These are phyloP conservation scores for Sacculina carcini DNA, from an alignment of 2,888 invertebrate species.

Conservation along the genomic window DNA sequence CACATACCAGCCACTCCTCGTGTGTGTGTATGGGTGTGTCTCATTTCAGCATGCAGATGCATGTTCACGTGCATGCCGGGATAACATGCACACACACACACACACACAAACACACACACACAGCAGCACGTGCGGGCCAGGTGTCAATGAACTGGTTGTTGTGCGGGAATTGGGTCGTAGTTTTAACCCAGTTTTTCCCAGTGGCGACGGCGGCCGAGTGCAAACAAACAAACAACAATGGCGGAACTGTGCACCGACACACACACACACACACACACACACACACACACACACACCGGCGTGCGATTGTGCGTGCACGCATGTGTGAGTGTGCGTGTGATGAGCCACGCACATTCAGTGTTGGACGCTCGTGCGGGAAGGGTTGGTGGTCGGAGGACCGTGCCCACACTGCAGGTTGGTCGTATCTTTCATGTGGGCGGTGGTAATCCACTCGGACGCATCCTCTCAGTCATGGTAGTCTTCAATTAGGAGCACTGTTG, in stretches of 20 bases:
- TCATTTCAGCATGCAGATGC: too few relatives aligned
- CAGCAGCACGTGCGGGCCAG: background rate
- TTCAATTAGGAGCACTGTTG: too few relatives aligned
- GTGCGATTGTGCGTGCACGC: conserved; percentile 1
- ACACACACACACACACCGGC: background rate
- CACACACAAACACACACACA: background rate
- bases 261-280: background rate
- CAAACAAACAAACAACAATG: conserved; percentile 3
- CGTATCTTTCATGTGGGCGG: background rate
- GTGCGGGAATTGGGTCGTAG: background rate
- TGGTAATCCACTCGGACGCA: too few relatives aligned
- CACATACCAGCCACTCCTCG: too few relatives aligned
- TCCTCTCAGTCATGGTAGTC: too few relatives aligned
- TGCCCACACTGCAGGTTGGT: background rate
- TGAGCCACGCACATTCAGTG: background rate
- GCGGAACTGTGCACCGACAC: background rate
- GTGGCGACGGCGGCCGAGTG: too few relatives aligned
- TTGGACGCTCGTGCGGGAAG: too few relatives aligned
- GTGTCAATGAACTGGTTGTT: too few relatives aligned
- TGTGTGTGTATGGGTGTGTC: too few relatives aligned
- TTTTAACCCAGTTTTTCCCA: conserved; percentile 2
- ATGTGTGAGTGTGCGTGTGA: background rate
- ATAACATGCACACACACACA: background rate
- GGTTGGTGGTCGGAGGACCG: too few relatives aligned
- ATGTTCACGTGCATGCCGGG: too few relatives aligned